phyloP scores from a whole-genome alignment of 2,888 invertebrate genomes.

The Melanargia galathea region DNA sequence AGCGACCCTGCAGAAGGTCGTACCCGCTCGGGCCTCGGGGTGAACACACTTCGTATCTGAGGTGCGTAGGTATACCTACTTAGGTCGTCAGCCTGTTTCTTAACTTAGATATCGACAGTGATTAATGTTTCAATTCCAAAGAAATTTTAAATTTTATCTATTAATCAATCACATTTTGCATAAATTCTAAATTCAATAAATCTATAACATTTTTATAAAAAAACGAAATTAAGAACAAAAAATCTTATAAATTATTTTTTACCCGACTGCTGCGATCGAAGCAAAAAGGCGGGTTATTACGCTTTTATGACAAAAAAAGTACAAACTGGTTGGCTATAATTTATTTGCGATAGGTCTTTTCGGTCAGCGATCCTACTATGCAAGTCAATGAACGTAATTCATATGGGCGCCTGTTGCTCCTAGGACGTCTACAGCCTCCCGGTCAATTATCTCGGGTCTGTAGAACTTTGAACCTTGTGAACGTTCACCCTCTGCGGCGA shows the following conservation, averaged over 20 bases:
- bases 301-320: neutral
- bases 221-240: too few species aligned
- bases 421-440: slow-evolving; percentile 37
- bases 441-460: slow-evolving; percentile 36
- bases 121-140: neutral
- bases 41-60: slow-evolving; percentile 67
- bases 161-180: too few species aligned
- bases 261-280: too few species aligned
- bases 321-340: slow-evolving; percentile 30
- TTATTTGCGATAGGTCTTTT: slow-evolving; percentile 25
- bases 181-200: too few species aligned
- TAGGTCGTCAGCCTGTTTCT: slow-evolving; percentile 9
- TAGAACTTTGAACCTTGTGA: slow-evolving; percentile 31
- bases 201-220: too few species aligned
- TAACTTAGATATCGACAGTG: neutral
- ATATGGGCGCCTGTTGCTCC: slow-evolving; percentile 39
- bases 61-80: slow-evolving; percentile 39
- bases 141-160: too few species aligned
- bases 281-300: too few species aligned
- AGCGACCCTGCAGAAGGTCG: slow-evolving; percentile 64
- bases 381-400: slow-evolving; percentile 44
- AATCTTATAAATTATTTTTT: too few species aligned
- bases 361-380: slow-evolving; percentile 41
- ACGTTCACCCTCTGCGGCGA: slow-evolving; percentile 18
- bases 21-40: slow-evolving; percentile 53